Percentiles rank a stretch among this genome's conserved stretches.
Evolutionary conservation across 2,888 invertebrate genomes (phyloP).

Genomic region (Tridacna gigas): DNA sequence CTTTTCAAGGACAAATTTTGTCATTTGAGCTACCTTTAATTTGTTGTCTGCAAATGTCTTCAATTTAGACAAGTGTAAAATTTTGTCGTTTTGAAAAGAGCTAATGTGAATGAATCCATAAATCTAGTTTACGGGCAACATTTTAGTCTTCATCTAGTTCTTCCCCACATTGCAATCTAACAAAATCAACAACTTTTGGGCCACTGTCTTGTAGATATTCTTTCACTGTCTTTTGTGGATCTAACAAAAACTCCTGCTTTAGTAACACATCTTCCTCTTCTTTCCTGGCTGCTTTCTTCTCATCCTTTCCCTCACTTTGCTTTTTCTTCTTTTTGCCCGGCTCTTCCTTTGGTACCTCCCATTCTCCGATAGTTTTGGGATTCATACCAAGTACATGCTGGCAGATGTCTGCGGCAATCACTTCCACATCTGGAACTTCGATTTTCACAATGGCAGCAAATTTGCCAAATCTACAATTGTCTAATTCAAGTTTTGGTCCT

Average conservation of each 20-base stretch:
- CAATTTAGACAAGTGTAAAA: too few species aligned
- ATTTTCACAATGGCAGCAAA: conserved; percentile 90
- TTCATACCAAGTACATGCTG: conserved; percentile 93
- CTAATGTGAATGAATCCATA: too few species aligned
- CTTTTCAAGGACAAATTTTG: too few species aligned
- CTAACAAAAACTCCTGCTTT: conserved; percentile 94
- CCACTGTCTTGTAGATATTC: conserved; percentile 88
- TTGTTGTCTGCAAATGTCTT: too few species aligned
- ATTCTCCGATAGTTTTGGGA: conserved; percentile 78
- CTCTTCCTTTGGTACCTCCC: conserved; percentile 42
- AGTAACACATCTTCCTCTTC: conserved; percentile 90
- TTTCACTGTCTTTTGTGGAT: conserved; percentile 91
- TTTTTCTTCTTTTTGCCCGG: conserved; percentile 87
- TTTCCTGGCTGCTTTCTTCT: conserved; percentile 28
- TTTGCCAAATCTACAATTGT: conserved; percentile 88
- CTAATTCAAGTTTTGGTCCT: conserved; percentile 61
- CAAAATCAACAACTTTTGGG: conserved; percentile 90
- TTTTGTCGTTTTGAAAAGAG: too few species aligned
- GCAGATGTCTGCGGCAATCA: conserved; percentile 89
- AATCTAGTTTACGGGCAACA: too few species aligned
- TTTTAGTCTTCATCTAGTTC: conserved; percentile 65
- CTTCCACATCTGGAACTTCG: conserved; percentile 37
- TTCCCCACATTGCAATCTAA: conserved; percentile 94
- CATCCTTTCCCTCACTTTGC: conserved; percentile 36
- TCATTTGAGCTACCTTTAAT: too few species aligned